Conservation (phyloP, 2,113 vertebrate genomes). For the Puffinus mauretanicus region DNA sequence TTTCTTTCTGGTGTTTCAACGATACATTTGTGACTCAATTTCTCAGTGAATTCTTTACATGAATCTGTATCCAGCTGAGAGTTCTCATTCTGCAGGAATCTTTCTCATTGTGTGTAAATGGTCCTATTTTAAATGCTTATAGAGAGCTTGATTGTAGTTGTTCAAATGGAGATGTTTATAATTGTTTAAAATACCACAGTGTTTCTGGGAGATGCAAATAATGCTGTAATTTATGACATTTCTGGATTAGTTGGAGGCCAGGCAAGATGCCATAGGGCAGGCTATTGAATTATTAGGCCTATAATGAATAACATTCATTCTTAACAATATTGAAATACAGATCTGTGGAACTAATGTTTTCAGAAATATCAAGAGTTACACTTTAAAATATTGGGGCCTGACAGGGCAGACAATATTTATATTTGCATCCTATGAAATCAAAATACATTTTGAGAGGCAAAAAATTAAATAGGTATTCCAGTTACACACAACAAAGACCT, state of each 20-base stretch:
- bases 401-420: neutral
- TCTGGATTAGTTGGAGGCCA: neutral
- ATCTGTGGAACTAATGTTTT: neutral
- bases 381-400: neutral
- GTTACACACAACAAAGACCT: neutral
- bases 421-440: neutral
- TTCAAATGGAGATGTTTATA: neutral
- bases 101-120: neutral
- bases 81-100: neutral
- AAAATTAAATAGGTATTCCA: neutral
- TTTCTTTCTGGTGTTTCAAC: neutral
- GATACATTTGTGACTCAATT: neutral
- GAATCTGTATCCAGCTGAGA: neutral
- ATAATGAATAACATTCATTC: neutral
- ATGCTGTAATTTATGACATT: neutral
- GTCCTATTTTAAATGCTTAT: neutral
- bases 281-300: neutral
- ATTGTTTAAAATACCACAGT: neutral
- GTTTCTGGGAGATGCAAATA: neutral
- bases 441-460: neutral
- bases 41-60: neutral
- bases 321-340: neutral
- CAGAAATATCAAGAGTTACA: neutral
- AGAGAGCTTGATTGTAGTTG: neutral
- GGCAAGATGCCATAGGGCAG: neutral